Base-by-base conservation (phyloP, 1,140 invertebrate genomes). In the Drosophila pseudoananassae region DNA sequence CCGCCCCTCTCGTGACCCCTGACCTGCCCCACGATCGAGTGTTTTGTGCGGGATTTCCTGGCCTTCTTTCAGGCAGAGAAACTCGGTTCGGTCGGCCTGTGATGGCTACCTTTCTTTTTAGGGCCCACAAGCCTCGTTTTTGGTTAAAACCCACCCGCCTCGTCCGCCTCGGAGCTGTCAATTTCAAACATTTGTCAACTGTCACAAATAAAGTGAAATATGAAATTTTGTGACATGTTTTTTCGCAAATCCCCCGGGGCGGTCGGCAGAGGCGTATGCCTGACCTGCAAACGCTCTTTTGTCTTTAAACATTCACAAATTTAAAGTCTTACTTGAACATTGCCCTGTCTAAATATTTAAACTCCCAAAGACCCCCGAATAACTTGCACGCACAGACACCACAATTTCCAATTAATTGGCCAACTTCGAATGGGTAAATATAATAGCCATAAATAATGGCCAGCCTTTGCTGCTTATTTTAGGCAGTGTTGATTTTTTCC, bases 151-250 rank as follows among this genome's bases (percentile, higher is more conserved):
- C 33, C 33, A 27, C 4, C 25, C 15, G 53, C 33, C 14, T 20
- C 14, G 3, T n/a, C 47, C 9, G 1, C 33, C 25, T 58, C 10
- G 64, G 49, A 45, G 27, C 66, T 87, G 81, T 80, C 81, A 84
- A 69, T 84, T 84, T 56, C 76, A 76, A 85, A 64, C 76, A 70
- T 73, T 76, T 84, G 76, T 72, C 75, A 78, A 53, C 33, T 55
- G 46, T 10, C 63, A 50, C 58, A 72, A 78, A 80, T 73, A 69
- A 77, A 81, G 60, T 81, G 47, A 70, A 66, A 81, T 63, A 73
- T 70, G 49, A 77, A 73, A 58, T 61, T 68, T 60, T 71, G 47
- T 71, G 66, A 72, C 40, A 33, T 45, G 38, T 49, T 47, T 20
- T 9, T 0, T 14, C 40, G 15, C 20, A 45, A 53, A 33, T 9